Percentiles rank a stretch among this genome's conserved stretches.
These are phyloP conservation scores for Nowickia ferox DNA, from an alignment of 2,888 invertebrate species.

Conservation along the genomic window DNA sequence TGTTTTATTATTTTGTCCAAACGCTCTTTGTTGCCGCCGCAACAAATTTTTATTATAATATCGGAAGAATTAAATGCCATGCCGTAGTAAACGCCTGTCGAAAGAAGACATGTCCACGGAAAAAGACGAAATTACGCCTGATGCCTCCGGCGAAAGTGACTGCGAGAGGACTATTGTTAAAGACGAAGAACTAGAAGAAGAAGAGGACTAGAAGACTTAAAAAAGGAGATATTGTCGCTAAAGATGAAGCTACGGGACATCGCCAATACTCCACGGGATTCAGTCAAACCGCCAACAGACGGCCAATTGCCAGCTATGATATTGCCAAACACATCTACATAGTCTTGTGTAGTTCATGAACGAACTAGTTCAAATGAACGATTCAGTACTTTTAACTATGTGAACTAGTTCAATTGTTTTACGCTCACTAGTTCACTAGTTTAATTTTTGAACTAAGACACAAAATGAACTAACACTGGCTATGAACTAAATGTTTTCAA, in stretches of 20 bases:
- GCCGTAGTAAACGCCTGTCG: slow-evolving; percentile 8
- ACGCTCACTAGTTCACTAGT: too few relatives aligned
- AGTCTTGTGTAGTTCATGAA: too few relatives aligned
- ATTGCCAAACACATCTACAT: not conserved
- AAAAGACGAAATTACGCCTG: not conserved
- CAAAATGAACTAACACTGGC: too few relatives aligned
- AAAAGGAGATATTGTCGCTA: slow-evolving; percentile 26
- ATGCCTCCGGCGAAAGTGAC: slow-evolving; percentile 34
- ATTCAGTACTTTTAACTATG: too few relatives aligned
- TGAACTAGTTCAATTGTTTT: too few relatives aligned
- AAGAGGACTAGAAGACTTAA: too few relatives aligned
- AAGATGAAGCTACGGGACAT: slow-evolving; percentile 24
- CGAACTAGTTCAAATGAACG: too few relatives aligned
- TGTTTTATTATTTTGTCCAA: too few relatives aligned
- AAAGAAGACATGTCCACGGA: slow-evolving; percentile 24
- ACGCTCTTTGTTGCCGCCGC: slow-evolving; percentile 32
- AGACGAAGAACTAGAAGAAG: not conserved
- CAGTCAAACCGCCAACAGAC: too few relatives aligned
- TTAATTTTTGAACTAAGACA: too few relatives aligned
- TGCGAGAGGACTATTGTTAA: slow-evolving; percentile 38
- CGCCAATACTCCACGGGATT: not conserved
- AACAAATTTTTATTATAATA: slow-evolving; percentile 58
- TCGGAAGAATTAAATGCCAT: slow-evolving; percentile 28
- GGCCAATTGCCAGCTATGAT: not conserved
- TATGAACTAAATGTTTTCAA: too few relatives aligned